A percentile compares a stretch with the other conserved stretches of the same genome.
These are phyloP conservation scores for Ischnura elegans DNA, from an alignment of 2,888 invertebrate genomes.

Conservation along the genomic window DNA sequence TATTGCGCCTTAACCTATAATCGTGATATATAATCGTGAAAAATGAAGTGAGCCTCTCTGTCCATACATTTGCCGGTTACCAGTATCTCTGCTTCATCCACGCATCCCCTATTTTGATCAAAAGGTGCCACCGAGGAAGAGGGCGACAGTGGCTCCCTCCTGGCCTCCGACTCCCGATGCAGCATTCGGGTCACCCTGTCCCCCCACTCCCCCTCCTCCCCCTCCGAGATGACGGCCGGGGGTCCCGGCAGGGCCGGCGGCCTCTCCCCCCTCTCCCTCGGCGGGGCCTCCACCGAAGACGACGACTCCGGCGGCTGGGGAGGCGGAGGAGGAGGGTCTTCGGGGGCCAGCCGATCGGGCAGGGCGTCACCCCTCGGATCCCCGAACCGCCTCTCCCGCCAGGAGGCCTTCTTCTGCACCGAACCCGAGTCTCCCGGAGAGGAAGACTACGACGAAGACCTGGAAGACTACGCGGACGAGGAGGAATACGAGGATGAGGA, in stretches of 20 bases:
- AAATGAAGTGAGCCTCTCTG: no score
- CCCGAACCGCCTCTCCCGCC: slow-evolving; percentile 80
- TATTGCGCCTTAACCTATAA: no score
- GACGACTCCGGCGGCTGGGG: background rate
- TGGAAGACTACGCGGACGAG: slow-evolving; percentile 76
- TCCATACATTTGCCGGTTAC: no score
- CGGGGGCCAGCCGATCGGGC: slow-evolving; percentile 78
- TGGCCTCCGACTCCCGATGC: slow-evolving; percentile 79
- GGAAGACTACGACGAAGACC: slow-evolving; percentile 74
- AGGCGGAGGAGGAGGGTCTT: slow-evolving; percentile 73
- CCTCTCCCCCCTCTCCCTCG: slow-evolving; percentile 29
- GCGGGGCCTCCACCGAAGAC: background rate
- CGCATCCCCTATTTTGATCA: slow-evolving; percentile 73
- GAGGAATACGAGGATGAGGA: slow-evolving; percentile 75
- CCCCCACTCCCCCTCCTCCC: slow-evolving; percentile 75
- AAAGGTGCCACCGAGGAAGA: slow-evolving; percentile 74
- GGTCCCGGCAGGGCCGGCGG: slow-evolving; percentile 75
- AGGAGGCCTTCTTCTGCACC: slow-evolving; percentile 88
- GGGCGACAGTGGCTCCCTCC: slow-evolving; percentile 81
- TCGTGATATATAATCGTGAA: no score
- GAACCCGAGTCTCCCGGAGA: slow-evolving; percentile 74
- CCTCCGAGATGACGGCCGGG: slow-evolving; percentile 77
- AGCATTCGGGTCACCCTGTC: slow-evolving; percentile 75
- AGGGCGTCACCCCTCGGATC: slow-evolving; percentile 84
- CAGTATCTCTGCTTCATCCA: no score